Evolutionary conservation across 1,140 invertebrate genomes (phyloP), one percentile per base, ranked within the genome.

Genomic region (Sitophilus oryzae): DNA sequence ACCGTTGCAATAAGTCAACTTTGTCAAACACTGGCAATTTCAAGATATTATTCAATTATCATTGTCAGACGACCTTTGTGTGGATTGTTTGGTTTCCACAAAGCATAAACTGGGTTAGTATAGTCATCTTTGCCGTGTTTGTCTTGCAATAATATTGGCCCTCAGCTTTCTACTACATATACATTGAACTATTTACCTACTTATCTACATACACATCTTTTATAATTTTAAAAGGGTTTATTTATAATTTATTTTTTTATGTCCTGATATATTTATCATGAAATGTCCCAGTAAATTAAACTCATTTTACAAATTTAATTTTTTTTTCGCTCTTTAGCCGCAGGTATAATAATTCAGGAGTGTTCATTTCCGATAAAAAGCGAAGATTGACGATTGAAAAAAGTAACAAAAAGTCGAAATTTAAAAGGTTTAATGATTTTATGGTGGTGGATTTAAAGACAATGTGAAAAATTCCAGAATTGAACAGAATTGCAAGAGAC

Each of bases 31-130:
- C 43, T 46, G 15, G 22, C 43, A 50, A 50, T 41, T 50, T 41
- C 48, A 50, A 41, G 34, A 22, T 41, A 41, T 46, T 41, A 50
- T 50, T 50, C 48, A 50, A 50, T 50, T 50, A 50, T 41, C 36
- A 50, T 50, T 50, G 48, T 41, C 36, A 36, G 25, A 20, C 46
- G 15, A 20, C 35, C 46, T 48, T 25, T 48, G 14, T 50, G 25
- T 50, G 15, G 48, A 50, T 50, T 50, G 35, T 16, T 38, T 11
- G 35, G 35, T 49, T 49, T 49, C 47, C 47, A 49, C 35, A 49
- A 50, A 41, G 36, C 48, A 30, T 36, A 23, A 50, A 50, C 20
- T 50, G 38, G 36, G 48, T 50, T 50, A 50, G 36, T 15, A 50
- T 25, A 30, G 25, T 30, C 25, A 30, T 30, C 25, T 30, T 30